Percentiles rank a stretch among this genome's conserved stretches.
Evolutionary conservation across 2,888 invertebrate species (phyloP).

Genomic region (Acrobasis consociella): DNA sequence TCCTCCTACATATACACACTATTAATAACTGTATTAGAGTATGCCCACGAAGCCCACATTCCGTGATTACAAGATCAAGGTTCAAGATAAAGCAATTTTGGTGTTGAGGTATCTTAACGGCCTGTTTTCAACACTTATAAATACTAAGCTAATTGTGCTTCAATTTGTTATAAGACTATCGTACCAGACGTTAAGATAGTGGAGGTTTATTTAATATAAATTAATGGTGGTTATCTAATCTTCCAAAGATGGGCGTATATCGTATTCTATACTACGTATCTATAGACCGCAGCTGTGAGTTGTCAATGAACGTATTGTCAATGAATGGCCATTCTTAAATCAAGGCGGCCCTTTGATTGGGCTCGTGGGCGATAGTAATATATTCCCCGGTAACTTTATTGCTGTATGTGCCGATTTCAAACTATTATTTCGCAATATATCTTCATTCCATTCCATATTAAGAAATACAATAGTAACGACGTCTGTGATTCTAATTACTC

Average conservation of each 20-base stretch:
- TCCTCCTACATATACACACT: conserved; percentile 12
- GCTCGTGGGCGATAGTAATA: conserved; percentile 40
- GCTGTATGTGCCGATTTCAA: background rate
- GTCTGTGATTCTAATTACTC: conserved; percentile 43
- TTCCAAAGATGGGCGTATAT: conserved; percentile 22
- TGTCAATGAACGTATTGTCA: conserved; percentile 53
- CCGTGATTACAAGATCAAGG: conserved; percentile 20
- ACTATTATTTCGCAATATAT: conserved; percentile 4
- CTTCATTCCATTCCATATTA: background rate
- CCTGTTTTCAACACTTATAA: conserved; percentile 24
- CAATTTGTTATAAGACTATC: conserved; percentile 18
- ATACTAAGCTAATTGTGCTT: conserved; percentile 26
- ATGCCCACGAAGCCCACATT: conserved; percentile 18
- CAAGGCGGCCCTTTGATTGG: conserved; percentile 41
- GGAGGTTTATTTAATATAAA: conserved; percentile 27
- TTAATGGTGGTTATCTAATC: conserved; percentile 37
- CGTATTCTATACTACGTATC: conserved; percentile 8
- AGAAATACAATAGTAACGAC: conserved; percentile 34
- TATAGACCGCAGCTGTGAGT: conserved; percentile 41
- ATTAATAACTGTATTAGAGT: conserved; percentile 23
- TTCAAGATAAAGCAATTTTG: conserved; percentile 27
- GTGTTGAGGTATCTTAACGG: conserved; percentile 26
- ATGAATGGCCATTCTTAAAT: conserved; percentile 50
- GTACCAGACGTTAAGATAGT: conserved; percentile 24
- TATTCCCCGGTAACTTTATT: conserved; percentile 27